These are phyloP conservation scores for Henricia sp. DNA, from an alignment of 53 echinoderm and acorn worm species.

Conservation along the genomic window DNA sequence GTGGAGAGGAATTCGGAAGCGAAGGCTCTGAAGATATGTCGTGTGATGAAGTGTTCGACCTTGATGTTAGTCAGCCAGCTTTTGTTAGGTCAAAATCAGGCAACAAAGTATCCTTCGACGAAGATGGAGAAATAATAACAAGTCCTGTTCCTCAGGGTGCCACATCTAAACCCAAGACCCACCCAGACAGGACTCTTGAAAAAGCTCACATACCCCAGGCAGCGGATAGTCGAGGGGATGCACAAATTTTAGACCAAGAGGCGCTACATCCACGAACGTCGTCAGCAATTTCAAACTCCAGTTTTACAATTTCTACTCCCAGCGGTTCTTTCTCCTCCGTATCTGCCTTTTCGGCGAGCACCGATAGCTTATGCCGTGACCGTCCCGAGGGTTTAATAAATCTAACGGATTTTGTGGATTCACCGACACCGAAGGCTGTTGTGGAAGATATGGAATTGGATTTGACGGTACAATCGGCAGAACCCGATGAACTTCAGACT, in stretches of 20 bases:
- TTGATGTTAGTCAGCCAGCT: slow-evolving; percentile 7
- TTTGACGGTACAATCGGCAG: slow-evolving; percentile 28
- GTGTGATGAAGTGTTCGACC: slow-evolving; percentile 42
- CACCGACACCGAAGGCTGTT: background rate
- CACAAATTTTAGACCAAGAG: background rate
- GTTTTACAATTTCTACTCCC: slow-evolving; percentile 89
- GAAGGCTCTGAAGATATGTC: slow-evolving; percentile 21
- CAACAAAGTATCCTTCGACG: slow-evolving; percentile 22
- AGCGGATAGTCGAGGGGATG: slow-evolving; percentile 21
- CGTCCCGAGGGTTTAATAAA: background rate
- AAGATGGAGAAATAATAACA: slow-evolving; percentile 20
- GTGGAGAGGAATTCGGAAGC: slow-evolving; percentile 35
- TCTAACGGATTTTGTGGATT: slow-evolving; percentile 17
- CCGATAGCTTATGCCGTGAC: slow-evolving; percentile 35
- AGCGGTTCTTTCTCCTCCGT: slow-evolving; percentile 65
- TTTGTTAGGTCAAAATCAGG: background rate
- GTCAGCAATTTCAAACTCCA: slow-evolving; percentile 73
- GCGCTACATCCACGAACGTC: slow-evolving; percentile 35
- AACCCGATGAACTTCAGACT: background rate
- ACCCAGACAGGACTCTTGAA: slow-evolving; percentile 5
- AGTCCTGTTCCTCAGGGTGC: slow-evolving; percentile 4
- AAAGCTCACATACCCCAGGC: background rate
- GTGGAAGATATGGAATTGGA: slow-evolving; percentile 34
- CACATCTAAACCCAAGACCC: background rate
- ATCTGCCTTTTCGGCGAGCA: slow-evolving; percentile 22